phyloP scores from a whole-genome alignment of 2,797 vertebrate species.

The Loriculus beryllinus region DNA sequence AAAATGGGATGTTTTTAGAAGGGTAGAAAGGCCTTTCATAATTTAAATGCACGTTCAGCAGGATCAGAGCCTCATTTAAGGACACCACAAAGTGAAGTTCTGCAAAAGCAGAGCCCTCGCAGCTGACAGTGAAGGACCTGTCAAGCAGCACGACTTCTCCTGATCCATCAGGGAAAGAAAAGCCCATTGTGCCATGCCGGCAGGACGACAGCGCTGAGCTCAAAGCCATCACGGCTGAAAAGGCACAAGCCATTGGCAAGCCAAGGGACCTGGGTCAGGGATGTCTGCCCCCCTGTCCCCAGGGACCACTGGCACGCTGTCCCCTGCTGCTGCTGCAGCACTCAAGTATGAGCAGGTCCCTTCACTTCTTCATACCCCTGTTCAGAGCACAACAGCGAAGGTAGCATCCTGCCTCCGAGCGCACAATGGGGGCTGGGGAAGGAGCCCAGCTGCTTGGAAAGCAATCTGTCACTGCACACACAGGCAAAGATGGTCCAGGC shows the following conservation, averaged over 20 bases:
- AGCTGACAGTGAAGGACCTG: background rate
- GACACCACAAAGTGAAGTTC: background rate
- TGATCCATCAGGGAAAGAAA: background rate
- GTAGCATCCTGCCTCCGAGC: background rate
- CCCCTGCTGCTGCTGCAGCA: background rate
- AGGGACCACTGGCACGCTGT: background rate
- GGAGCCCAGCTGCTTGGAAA: background rate
- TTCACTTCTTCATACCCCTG: background rate
- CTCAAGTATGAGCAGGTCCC: background rate
- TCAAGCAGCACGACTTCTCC: background rate
- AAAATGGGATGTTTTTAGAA: background rate
- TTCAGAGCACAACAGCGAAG: background rate
- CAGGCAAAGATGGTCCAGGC: background rate
- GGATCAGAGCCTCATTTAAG: background rate
- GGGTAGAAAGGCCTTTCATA: background rate
- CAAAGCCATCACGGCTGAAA: background rate
- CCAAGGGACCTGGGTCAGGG: background rate
- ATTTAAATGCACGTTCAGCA: background rate
- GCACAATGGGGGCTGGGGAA: background rate
- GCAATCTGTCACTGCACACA: background rate
- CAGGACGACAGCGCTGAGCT: background rate
- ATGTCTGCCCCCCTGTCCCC: constrained; percentile 15
- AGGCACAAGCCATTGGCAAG: background rate
- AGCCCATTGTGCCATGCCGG: background rate
- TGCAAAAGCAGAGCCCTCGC: background rate